These are phyloP conservation scores for Acanthosepion esculentum DNA, from an alignment of 2,888 invertebrate genomes.

Conservation along the genomic window DNA sequence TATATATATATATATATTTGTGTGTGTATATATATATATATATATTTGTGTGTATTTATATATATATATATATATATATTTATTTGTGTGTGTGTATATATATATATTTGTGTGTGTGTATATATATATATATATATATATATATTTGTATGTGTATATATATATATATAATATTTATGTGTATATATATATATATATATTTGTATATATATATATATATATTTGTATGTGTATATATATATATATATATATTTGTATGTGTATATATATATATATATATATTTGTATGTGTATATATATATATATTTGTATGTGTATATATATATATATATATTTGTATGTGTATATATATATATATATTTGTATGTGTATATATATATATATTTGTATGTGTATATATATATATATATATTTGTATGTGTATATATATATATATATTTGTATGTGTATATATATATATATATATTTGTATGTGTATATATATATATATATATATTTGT, in stretches of 20 bases:
- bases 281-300: too few relatives aligned
- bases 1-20: background rate
- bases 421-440: background rate
- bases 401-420: background rate
- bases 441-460: background rate
- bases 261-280: too few relatives aligned
- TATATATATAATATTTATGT: too few relatives aligned
- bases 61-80: background rate
- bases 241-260: too few relatives aligned
- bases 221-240: too few relatives aligned
- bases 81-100: background rate
- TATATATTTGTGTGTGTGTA: background rate
- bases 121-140: too few relatives aligned
- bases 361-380: background rate
- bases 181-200: too few relatives aligned
- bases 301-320: too few relatives aligned
- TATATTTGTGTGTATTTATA: background rate
- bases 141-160: too few relatives aligned
- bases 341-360: too few relatives aligned
- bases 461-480: background rate
- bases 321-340: too few relatives aligned
- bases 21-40: background rate
- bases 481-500: background rate
- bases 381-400: background rate
- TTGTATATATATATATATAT: too few relatives aligned